Evolutionary conservation across 2,888 invertebrate species (phyloP), one percentile per base, ranked within the genome.

Genomic region (Pseudolycoriella hygida): DNA sequence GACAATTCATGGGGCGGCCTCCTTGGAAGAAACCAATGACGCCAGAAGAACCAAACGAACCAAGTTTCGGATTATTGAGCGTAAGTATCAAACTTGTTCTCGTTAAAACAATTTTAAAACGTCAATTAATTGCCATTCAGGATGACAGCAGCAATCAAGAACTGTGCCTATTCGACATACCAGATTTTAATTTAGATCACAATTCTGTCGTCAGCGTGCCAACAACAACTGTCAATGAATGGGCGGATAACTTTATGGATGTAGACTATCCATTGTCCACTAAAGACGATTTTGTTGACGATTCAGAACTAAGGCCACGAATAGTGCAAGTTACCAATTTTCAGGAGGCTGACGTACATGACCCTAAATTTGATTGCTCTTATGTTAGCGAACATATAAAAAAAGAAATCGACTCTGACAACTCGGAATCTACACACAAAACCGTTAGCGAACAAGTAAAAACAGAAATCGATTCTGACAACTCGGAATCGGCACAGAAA

Each of bases 311-410:
- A 42, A 54, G 56, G 41, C 62, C 65, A 8, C 57, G 62, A 19
- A 65, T 66, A 46, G 55, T 62, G 17, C 57, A 61, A 51, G 57
- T 64, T 1, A 63, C 66, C 10, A 66, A 64, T 49, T 64, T 56
- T 37, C 64, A 64, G 45, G 54, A 56, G 6, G 46, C 56, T 25
- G 54, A 55, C n/a, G 52, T 55, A 3, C 15, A 37, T 17, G 11
- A 25, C 11, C 34, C 15, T 53, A 57, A 20, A 55, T 55, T 47
- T 5, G 25, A 20, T 5, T n/a, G n/a, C n/a, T n/a, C n/a, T n/a
- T 42, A 19, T 11, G 40, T 12, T 5, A 12, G 5, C 19, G 19
- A 19, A 17, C 25, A 31, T 17, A 31, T n/a, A 15, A 42, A 42
- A 25, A 31, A 30, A 6, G 42, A 42, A 20, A 17, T 34, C 10